Conservation (phyloP, 2,797 vertebrate species). For the Pampus argenteus region DNA sequence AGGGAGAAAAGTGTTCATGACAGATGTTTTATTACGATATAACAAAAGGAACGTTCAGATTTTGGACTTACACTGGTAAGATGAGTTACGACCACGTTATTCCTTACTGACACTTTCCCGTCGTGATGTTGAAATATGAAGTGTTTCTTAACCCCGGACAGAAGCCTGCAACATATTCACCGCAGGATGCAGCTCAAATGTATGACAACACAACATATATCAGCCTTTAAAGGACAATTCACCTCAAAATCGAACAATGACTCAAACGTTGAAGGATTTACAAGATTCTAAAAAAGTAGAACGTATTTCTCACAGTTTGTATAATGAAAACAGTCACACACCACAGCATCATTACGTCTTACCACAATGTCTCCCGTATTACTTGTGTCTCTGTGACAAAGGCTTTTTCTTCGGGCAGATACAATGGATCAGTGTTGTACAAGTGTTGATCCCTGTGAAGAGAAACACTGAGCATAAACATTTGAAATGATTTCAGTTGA, state of each 20-base stretch:
- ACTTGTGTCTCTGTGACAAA: constrained; percentile 96
- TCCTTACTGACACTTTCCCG: constrained; percentile 93
- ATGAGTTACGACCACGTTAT: constrained; percentile 94
- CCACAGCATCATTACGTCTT: constrained; percentile 65
- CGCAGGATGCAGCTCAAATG: constrained; percentile 7
- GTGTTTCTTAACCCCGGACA: constrained; percentile 96
- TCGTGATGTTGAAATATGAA: constrained; percentile 96
- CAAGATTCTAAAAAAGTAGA: neutral
- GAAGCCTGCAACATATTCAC: constrained; percentile 85
- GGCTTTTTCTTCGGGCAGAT: constrained; percentile 92
- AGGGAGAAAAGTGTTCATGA: neutral
- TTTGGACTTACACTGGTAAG: constrained; percentile 92
- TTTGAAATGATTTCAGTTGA: constrained; percentile 6
- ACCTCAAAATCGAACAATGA: neutral
- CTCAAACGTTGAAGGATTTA: neutral
- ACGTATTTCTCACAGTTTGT: constrained; percentile 4
- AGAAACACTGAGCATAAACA: constrained; percentile 13
- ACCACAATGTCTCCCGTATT: constrained; percentile 97
- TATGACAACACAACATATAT: neutral
- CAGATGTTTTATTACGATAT: neutral
- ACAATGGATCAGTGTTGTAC: constrained; percentile 93
- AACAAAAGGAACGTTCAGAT: neutral
- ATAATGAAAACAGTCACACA: constrained; percentile 23
- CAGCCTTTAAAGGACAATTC: neutral
- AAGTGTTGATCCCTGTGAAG: constrained; percentile 93